Base-by-base conservation (phyloP, 2,888 invertebrate genomes). In the Smittia sp. region DNA sequence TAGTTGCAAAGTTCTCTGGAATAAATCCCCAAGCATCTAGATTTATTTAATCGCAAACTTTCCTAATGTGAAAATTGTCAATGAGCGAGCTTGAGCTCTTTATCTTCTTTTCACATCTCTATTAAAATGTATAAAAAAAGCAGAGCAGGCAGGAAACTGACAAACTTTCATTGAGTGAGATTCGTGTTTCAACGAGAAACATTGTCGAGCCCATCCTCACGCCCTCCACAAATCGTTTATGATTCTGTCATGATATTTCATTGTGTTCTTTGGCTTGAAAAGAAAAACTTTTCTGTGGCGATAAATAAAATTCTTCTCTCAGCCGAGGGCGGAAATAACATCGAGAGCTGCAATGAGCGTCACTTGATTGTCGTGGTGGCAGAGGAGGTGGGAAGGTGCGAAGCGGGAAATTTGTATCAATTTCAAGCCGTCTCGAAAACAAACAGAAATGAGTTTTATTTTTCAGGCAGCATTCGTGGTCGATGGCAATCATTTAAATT, bases 401-500 rank as follows among this genome's bases (percentile, higher is more conserved):
- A 46, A 46, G 46, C 2, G 15, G 46, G 15, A 11, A 46, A 46
- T n/a, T 46, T 46, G 15, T 46, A 46, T 46, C 46, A 46, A 46
- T 46, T 46, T 46, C 46, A 46, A 46, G 46, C 15, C 2, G 11
- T 11, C 46, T 15, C 46, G 46, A 46, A 46, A 46, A 2, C 15
- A 46, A 46, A 46, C 46, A 46, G 11, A 46, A 15, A 11, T 46
- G 11, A 32, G 11, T 46, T 11, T 46, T 46, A n/a, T 46, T 46
- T 46, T 46, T 15, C 46, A 46, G 46, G 11, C 46, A 3, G 11
- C 46, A n/a, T 32, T 32, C 32, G 46, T 46, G 11, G 15, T 11
- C 46, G 11, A 46, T 46, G 46, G 46, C 46, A 46, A 46, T 46
- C 46, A 46, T 46, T 46, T 46, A 46, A 11, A 46, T 46, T 46